phyloP scores from a whole-genome alignment of 2,888 invertebrate genomes.

The Phaedon cochleariae region DNA sequence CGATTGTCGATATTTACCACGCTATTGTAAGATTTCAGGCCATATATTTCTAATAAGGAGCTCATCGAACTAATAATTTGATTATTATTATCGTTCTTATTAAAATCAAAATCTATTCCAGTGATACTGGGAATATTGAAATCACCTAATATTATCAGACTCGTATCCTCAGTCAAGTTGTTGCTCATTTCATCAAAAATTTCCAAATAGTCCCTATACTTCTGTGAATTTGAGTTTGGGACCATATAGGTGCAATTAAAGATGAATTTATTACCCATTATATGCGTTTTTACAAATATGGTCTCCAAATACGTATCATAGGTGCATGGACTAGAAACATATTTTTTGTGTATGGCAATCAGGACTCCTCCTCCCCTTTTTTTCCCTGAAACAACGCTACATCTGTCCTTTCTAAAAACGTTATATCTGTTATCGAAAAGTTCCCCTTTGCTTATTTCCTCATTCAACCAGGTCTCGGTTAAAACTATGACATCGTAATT shows the following conservation, averaged over 20 bases:
- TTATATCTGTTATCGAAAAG: slow-evolving; percentile 1
- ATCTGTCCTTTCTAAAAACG: not conserved
- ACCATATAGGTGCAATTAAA: not conserved
- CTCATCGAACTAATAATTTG: too few relatives aligned
- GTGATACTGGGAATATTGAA: not conserved
- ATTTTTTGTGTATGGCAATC: slow-evolving; percentile 4
- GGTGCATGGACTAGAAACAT: not conserved
- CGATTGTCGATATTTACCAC: not conserved
- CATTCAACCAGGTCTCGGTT: not conserved
- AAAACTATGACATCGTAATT: too few relatives aligned
- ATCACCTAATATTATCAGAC: not conserved
- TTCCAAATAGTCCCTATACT: too few relatives aligned
- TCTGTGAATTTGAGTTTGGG: slow-evolving; percentile 1
- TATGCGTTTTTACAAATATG: not conserved
- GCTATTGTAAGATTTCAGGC: too few relatives aligned
- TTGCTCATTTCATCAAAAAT: too few relatives aligned
- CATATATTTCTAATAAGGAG: too few relatives aligned
- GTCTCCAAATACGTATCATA: slow-evolving; percentile 10
- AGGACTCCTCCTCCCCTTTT: slow-evolving; percentile 1
- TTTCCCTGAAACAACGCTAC: slow-evolving; percentile 1
- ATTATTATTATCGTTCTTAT: too few relatives aligned
- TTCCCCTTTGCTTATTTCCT: not conserved
- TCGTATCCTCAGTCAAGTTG: too few relatives aligned
- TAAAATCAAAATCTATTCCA: not conserved
- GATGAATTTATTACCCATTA: slow-evolving; percentile 10